A percentile compares a stretch with the other conserved stretches of the same genome.
Evolutionary conservation across 1,140 invertebrate species (phyloP).

Genomic region (Hetaerina americana): DNA sequence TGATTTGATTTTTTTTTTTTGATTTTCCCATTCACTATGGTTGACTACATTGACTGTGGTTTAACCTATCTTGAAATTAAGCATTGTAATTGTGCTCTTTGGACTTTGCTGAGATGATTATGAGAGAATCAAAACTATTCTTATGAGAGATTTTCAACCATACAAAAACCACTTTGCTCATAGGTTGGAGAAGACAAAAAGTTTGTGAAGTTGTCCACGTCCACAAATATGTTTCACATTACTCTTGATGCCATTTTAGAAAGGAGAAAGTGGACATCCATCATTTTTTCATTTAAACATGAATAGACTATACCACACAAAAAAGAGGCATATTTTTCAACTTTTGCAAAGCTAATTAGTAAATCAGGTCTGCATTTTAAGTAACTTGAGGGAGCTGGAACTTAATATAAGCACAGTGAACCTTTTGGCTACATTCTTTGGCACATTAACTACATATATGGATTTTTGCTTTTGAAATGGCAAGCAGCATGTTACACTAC

Average conservation of each 20-base stretch:
- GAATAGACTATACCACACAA: neutral
- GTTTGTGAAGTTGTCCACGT: too few relatives aligned
- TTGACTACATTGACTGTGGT: neutral
- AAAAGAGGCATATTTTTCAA: too few relatives aligned
- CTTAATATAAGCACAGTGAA: neutral
- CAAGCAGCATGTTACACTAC: neutral
- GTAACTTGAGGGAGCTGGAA: neutral
- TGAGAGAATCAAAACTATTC: neutral
- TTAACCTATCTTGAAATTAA: neutral
- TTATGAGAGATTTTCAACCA: neutral
- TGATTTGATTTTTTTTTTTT: too few relatives aligned
- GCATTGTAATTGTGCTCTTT: neutral
- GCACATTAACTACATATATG: neutral
- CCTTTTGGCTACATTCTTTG: neutral
- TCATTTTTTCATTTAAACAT: neutral
- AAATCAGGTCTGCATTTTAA: neutral
- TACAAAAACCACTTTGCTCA: neutral
- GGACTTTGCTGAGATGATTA: neutral
- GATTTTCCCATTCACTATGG: neutral
- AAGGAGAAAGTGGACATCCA: neutral
- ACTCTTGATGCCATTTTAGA: too few relatives aligned
- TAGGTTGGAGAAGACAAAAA: too few relatives aligned
- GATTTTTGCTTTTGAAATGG: neutral
- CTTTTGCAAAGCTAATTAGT: neutral
- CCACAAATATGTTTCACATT: too few relatives aligned